Conservation (phyloP, 1,140 invertebrate genomes). For the Caenorhabditis elegans region WBcel235 BX284606.5:8416001-8416500, state of each 20-base stretch:
- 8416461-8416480: not conserved
- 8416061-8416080: too few species aligned
- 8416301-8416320: not conserved
- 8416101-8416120: not conserved
- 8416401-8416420: conserved; percentile 7
- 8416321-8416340: not conserved
- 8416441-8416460: conserved; percentile 23
- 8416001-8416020: too few species aligned
- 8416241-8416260: conserved; percentile 27
- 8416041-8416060: too few species aligned
- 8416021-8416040: too few species aligned
- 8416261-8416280: not conserved
- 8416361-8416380: not conserved
- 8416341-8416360: not conserved
- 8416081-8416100: too few species aligned
- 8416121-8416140: conserved; percentile 35
- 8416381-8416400: conserved; percentile 8
- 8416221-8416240: conserved; percentile 34
- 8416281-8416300: not conserved
- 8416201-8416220: conserved; percentile 24
- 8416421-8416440: conserved; percentile 22
- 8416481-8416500: not conserved
- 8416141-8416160: conserved; percentile 33
- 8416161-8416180: not conserved
- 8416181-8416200: not conserved